phyloP scores from a whole-genome alignment of 2,113 vertebrate species.

The Telmatochromis sp. region DNA sequence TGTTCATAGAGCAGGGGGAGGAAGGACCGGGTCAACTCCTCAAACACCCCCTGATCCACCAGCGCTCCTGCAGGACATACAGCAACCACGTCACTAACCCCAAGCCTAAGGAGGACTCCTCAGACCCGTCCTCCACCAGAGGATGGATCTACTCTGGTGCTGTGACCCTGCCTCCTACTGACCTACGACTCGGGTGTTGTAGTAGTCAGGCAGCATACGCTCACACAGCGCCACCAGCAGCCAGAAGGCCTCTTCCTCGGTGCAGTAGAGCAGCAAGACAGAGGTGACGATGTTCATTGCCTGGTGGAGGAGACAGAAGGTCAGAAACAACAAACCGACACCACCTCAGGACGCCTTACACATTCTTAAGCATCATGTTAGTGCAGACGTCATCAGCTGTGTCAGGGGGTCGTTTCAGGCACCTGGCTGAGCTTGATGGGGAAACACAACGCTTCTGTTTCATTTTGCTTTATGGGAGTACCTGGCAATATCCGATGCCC shows the following conservation, averaged over 20 bases:
- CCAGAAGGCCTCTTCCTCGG: slow-evolving; percentile 96
- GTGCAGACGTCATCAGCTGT: neutral
- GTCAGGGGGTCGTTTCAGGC: neutral
- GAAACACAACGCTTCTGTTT: too few relatives aligned
- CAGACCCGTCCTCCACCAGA: neutral
- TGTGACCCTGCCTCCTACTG: slow-evolving; percentile 49
- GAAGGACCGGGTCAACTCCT: slow-evolving; percentile 85
- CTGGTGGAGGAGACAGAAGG: slow-evolving; percentile 46
- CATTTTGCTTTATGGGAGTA: slow-evolving; percentile 9
- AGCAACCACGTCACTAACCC: neutral
- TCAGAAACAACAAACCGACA: neutral
- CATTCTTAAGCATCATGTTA: neutral
- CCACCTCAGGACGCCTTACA: neutral
- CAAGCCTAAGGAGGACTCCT: neutral
- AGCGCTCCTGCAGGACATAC: slow-evolving; percentile 76
- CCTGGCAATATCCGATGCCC: slow-evolving; percentile 96
- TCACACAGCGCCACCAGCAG: slow-evolving; percentile 93
- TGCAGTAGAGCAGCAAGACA: slow-evolving; percentile 88
- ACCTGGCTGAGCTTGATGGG: neutral
- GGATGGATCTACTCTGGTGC: neutral
- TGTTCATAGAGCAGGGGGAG: slow-evolving; percentile 88
- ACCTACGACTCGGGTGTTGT: slow-evolving; percentile 97
- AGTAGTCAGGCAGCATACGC: slow-evolving; percentile 95
- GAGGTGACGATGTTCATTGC: slow-evolving; percentile 99
- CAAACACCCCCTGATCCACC: slow-evolving; percentile 96